A percentile compares a stretch with the other conserved stretches of the same genome.
phyloP scores from a whole-genome alignment of 1,140 invertebrate genomes.

The Temnothorax longispinosus region DNA sequence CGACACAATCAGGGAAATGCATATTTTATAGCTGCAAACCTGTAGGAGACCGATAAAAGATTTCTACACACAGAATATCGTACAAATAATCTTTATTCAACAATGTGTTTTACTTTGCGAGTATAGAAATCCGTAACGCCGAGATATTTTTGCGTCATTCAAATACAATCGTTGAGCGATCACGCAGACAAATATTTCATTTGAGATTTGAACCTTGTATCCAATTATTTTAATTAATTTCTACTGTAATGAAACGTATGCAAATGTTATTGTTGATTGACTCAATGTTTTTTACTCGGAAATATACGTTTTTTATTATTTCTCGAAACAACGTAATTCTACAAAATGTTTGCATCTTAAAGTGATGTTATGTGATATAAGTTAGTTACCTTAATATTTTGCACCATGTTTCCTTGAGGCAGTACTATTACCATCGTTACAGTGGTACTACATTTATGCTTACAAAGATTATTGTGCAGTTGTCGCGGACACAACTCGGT shows the following conservation, averaged over 20 bases:
- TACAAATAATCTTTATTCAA: conserved; percentile 50
- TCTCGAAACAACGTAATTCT: conserved; percentile 2
- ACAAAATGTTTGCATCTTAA: conserved; percentile 44
- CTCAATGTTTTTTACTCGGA: background rate
- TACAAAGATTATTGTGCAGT: conserved; percentile 59
- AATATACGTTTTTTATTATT: conserved; percentile 3
- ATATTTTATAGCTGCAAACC: background rate
- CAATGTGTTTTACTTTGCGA: conserved; percentile 43
- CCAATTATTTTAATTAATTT: conserved; percentile 23
- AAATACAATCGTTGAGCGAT: conserved; percentile 4
- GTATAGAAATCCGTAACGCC: conserved; percentile 26
- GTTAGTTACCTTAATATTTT: conserved; percentile 39
- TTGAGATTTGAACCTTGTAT: background rate
- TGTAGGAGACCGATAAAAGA: background rate
- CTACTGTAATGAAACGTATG: background rate
- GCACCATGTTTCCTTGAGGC: conserved; percentile 48
- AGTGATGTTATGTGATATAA: conserved; percentile 42
- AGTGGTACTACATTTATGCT: conserved; percentile 19
- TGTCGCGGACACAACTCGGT: conserved; percentile 11
- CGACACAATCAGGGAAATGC: background rate
- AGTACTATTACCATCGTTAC: conserved; percentile 61
- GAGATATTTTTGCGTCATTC: background rate
- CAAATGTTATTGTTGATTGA: background rate
- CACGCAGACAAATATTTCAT: background rate
- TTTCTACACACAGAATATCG: background rate